Base-by-base conservation (phyloP, 2,888 invertebrate species). In the Limnephilus marmoratus region DNA sequence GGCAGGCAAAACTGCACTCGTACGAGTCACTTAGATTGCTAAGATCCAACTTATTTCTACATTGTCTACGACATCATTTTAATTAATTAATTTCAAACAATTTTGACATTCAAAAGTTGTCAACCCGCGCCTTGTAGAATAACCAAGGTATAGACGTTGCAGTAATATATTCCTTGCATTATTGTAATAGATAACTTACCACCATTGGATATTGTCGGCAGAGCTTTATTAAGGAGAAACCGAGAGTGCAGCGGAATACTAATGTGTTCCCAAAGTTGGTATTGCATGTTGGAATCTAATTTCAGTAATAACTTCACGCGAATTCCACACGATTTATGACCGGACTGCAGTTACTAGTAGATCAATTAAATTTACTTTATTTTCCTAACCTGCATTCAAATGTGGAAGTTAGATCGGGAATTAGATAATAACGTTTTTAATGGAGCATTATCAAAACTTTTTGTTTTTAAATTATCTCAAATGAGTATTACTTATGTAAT, bases 141-240 rank as follows among this genome's bases (percentile, higher is more conserved):
- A 68, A 24, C 53, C 53, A 24, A 68, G 53, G 15, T 18, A 68
- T 68, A 68, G 53, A 68, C 18, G 53, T 12, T 83, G 18, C 29
- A 41, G 82, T 82, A 90, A 90, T 90, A 31, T 81, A 90, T 90
- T 90, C 90, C 29, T 45, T 29, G 90, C n/a, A 82, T 41, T 29
- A 45, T 45, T 82, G 45, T 90, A 82, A 90, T 90, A 90, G 90
- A 90, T 90, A 90, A 90, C 45, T 90, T 90, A 90, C 81, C 88
- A 80, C 68, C 24, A 80, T 68, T 18, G 34, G 88, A 88, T 88
- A 80, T 80, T 88, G 88, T 88, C 80, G 68, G 80, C 68, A 88
- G 24, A 88, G 88, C 88, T 88, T 88, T 88, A 88, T 88, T 80
- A 88, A n/a, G 80, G 88, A 80, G n/a, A 29, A 88, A 34, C 68